Evolutionary conservation across 2,113 vertebrate species (phyloP).

Genomic region (Orientallactaga bullata): DNA sequence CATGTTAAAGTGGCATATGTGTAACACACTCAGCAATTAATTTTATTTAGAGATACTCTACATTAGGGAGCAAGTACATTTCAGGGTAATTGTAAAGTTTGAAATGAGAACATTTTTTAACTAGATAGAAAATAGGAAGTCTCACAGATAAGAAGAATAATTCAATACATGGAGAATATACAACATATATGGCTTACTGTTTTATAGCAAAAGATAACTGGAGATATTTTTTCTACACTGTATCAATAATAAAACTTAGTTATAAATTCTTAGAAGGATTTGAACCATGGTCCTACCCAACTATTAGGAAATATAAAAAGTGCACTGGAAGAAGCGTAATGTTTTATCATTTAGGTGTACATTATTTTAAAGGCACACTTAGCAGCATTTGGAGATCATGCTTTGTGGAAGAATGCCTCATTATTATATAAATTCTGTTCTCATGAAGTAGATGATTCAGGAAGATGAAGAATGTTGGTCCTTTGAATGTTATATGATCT

Average conservation of each 20-base stretch:
- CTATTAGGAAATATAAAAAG: neutral
- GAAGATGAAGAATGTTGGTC: conserved; percentile 18
- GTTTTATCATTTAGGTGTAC: neutral
- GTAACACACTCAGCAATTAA: neutral
- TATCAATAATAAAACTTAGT: neutral
- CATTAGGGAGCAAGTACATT: neutral
- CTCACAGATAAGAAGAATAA: neutral
- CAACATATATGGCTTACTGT: neutral
- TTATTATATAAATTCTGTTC: conserved; percentile 36
- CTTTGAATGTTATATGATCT: conserved; percentile 38
- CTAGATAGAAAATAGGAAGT: neutral
- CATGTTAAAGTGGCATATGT: neutral
- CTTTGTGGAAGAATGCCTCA: neutral
- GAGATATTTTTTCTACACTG: neutral
- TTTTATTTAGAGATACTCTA: neutral
- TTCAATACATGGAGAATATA: neutral
- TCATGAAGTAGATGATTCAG: conserved; percentile 42
- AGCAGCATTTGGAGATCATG: neutral
- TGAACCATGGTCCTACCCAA: neutral
- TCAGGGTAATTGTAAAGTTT: neutral
- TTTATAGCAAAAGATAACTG: neutral
- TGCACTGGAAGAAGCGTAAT: neutral
- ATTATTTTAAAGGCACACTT: neutral
- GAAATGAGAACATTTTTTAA: neutral
- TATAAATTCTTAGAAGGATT: neutral